Evolutionary conservation across 2,888 invertebrate genomes (phyloP).

Genomic region (Cremastinae sp.): DNA sequence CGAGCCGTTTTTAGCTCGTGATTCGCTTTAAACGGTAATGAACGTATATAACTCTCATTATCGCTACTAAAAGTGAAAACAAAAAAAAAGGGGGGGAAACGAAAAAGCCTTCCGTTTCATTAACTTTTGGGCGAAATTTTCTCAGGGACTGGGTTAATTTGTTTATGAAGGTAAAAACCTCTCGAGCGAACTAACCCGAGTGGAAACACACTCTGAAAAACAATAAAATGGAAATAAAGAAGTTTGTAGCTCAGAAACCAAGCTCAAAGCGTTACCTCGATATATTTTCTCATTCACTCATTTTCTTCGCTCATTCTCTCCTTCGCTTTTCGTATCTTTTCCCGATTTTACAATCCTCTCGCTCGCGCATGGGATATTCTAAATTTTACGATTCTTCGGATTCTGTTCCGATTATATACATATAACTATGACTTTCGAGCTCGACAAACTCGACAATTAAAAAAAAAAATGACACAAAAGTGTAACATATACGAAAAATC

Average conservation of each 20-base stretch:
- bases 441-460: too few relatives aligned
- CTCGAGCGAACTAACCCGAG: background rate
- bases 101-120: slow-evolving; percentile 3
- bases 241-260: background rate
- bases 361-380: too few relatives aligned
- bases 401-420: too few relatives aligned
- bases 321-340: too few relatives aligned
- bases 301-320: too few relatives aligned
- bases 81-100: background rate
- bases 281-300: background rate
- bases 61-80: background rate
- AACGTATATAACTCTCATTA: slow-evolving; percentile 45
- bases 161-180: background rate
- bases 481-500: too few relatives aligned
- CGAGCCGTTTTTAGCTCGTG: background rate
- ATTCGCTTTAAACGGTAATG: slow-evolving; percentile 21
- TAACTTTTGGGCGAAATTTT: slow-evolving; percentile 15
- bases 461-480: too few relatives aligned
- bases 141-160: slow-evolving; percentile 10
- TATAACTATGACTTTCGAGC: too few relatives aligned
- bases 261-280: background rate
- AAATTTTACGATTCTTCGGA: too few relatives aligned
- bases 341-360: too few relatives aligned
- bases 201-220: background rate
- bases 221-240: background rate